Evolutionary conservation across 2,797 vertebrate species (phyloP), one percentile per base, ranked within the genome.

Genomic region (Myotis vivesi): DNA sequence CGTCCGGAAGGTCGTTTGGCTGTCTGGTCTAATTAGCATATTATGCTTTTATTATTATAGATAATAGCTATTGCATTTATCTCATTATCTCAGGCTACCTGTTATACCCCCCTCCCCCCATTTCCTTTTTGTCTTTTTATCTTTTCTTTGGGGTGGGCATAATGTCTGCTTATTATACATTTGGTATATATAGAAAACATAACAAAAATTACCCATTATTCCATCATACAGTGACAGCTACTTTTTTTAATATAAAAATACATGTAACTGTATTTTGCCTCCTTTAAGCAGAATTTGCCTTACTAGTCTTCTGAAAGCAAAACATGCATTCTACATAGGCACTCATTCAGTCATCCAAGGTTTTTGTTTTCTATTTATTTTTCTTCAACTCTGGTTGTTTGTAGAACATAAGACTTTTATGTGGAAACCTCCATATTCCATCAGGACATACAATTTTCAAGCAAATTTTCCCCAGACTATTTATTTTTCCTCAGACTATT

Each of bases 271-370:
- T 55, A 85, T 87, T 87, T 94, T 90, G 8, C 73, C 68, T 80
- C 12, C 53, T 95, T 90, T 84, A 91, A 89, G 83, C n/a, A 94
- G 49, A 87, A 91, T 15, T 90, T 82, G 2, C n/a, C 22, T 20
- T 71, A 51, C 8, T 91, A 75, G 44, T 88, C 59, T 94, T 91
- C 23, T 46, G 68, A 77, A 90, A 73, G 41, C 55, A 95, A 77
- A 88, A 57, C 36, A 94, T 90, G 17, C 28, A 3, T 66, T 84
- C 41, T 92, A 9, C 3, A 4, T 55, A 13, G 15, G 28, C 41
- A 69, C 68, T 36, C 62, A 46, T 89, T 87, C 49, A 53, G 4
- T 73, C 10, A 91, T 69, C 15, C 19, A 87, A 23, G 8, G n/a
- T 77, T 93, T 91, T 76, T 77, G 17, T 84, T 72, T 94, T 89